Percentiles rank a stretch among this genome's conserved stretches.
Evolutionary conservation across 2,888 invertebrate genomes (phyloP).

Genomic region (Malacosoma neustria): DNA sequence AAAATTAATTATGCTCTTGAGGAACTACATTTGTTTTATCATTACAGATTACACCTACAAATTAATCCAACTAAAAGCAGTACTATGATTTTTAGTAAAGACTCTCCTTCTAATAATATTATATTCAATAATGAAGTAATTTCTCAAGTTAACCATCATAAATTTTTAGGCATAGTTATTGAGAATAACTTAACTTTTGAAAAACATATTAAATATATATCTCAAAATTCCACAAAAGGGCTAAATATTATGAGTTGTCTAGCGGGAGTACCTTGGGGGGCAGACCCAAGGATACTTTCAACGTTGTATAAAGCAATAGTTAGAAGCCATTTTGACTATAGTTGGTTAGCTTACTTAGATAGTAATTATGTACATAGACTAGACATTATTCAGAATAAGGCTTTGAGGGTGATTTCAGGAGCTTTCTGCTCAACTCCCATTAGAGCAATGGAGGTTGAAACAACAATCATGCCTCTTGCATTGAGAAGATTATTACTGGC

Average conservation of each 20-base stretch:
- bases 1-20: no score
- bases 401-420: conserved; percentile 11
- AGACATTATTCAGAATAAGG: conserved; percentile 10
- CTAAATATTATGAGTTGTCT: conserved; percentile 9
- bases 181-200: no score
- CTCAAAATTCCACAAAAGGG: conserved; percentile 8
- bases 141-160: not conserved
- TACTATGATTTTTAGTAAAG: no score
- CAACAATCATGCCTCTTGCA: conserved; percentile 3
- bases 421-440: conserved; percentile 14
- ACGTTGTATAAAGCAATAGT: conserved; percentile 8
- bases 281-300: conserved; percentile 9
- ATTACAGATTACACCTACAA: no score
- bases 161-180: conserved; percentile 2
- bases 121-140: no score
- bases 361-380: conserved; percentile 8
- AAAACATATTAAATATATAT: conserved; percentile 6
- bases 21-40: no score
- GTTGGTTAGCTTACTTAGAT: conserved; percentile 8
- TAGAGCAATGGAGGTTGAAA: conserved; percentile 11
- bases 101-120: no score
- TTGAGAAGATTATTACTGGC: conserved; percentile 1
- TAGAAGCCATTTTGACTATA: conserved; percentile 10
- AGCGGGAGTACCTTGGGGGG: conserved; percentile 9
- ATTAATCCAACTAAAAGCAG: no score